These are phyloP conservation scores for Mormyrus lacerda DNA, from an alignment of 2,113 vertebrate genomes.

Conservation along the genomic window DNA sequence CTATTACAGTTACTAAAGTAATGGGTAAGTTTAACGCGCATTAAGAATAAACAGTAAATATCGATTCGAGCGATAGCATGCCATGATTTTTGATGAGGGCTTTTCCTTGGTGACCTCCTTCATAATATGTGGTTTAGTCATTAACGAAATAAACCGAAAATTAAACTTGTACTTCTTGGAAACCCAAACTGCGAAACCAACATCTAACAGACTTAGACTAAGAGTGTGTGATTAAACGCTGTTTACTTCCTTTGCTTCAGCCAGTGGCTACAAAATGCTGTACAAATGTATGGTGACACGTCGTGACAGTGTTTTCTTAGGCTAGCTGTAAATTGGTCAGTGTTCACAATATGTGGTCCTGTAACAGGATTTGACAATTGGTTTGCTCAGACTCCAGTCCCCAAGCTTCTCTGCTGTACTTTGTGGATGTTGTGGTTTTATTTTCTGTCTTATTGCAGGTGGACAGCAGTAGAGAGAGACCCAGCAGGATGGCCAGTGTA, in stretches of 20 bases:
- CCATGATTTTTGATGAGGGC: neutral
- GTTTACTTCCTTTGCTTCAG: neutral
- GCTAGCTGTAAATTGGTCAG: neutral
- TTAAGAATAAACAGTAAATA: neutral
- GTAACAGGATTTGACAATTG: neutral
- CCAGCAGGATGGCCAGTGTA: slow-evolving; percentile 52
- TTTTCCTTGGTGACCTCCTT: neutral
- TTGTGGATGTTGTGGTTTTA: neutral
- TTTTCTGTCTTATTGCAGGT: slow-evolving; percentile 18
- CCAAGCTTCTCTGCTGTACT: neutral
- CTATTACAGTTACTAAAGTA: neutral
- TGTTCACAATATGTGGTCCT: neutral
- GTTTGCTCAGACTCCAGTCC: neutral
- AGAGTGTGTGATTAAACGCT: neutral
- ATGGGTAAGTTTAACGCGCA: neutral
- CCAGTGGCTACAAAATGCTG: neutral
- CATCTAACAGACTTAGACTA: neutral
- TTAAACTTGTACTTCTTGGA: neutral
- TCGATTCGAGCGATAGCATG: neutral
- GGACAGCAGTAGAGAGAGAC: slow-evolving; percentile 27
- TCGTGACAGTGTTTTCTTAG: neutral
- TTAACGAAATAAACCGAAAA: neutral
- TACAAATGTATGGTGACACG: neutral
- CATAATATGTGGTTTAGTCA: neutral
- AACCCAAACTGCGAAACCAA: neutral